A percentile compares a stretch with the other conserved stretches of the same genome.
Evolutionary conservation across 2,797 vertebrate genomes (phyloP).

Genomic region (Diplodus puntazzo): DNA sequence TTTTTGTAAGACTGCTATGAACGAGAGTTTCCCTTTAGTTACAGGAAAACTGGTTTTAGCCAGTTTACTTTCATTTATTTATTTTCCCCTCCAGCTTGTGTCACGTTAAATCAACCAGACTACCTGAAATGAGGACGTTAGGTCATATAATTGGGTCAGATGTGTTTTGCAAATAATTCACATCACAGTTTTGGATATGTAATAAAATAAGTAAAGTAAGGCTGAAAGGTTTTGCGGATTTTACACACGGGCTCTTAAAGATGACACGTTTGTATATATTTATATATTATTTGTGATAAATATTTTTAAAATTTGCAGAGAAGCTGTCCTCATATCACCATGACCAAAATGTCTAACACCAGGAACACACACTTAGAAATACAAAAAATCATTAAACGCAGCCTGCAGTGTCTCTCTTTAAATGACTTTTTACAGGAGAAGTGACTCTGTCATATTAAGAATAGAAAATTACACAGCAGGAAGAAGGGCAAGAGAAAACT

Average conservation of each 20-base stretch:
- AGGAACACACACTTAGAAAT: conserved; percentile 19
- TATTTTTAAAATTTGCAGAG: conserved; percentile 11
- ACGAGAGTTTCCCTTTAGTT: conserved; percentile 37
- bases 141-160: conserved; percentile 19
- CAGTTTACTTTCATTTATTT: conserved; percentile 30
- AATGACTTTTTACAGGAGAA: conserved; percentile 50
- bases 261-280: conserved; percentile 21
- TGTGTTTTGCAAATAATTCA: conserved; percentile 34
- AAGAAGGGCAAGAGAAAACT: conserved; percentile 38
- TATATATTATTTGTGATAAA: conserved; percentile 15
- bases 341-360: conserved; percentile 30
- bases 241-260: background rate
- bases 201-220: conserved; percentile 10
- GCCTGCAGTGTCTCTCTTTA: conserved; percentile 16
- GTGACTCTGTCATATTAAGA: conserved; percentile 50
- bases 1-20: conserved; percentile 23
- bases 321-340: conserved; percentile 1
- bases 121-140: conserved; percentile 23
- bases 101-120: conserved; percentile 35
- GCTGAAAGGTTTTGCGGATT: conserved; percentile 17
- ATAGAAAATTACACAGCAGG: conserved; percentile 43
- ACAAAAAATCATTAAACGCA: conserved; percentile 24
- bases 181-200: conserved; percentile 13
- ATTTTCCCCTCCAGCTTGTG: conserved; percentile 6
- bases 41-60: conserved; percentile 37